Conservation (phyloP, 2,888 invertebrate genomes). For the Dugesia japonica region DNA sequence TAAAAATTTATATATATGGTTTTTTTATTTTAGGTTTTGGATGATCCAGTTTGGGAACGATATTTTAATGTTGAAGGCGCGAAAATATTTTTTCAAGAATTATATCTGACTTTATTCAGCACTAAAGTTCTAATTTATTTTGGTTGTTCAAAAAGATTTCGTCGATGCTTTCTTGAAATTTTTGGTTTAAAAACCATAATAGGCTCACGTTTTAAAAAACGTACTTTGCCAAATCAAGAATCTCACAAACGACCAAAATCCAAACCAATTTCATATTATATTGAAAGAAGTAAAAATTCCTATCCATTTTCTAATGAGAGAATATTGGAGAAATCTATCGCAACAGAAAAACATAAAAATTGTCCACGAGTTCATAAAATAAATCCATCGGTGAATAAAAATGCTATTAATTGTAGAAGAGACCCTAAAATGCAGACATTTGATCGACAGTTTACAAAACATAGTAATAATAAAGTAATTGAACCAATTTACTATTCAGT, state of each 20-base stretch:
- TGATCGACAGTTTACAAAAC: not conserved
- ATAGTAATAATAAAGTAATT: not conserved
- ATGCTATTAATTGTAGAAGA: not conserved
- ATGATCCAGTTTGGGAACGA: not conserved
- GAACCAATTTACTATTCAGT: slow-evolving; percentile 1
- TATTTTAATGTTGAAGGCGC: not conserved
- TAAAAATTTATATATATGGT: no score
- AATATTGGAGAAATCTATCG: not conserved
- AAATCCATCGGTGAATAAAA: not conserved
- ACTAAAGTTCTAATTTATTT: not conserved
- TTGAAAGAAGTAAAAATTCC: not conserved
- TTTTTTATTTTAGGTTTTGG: not conserved
- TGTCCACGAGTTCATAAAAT: not conserved
- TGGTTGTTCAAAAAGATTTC: not conserved
- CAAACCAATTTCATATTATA: not conserved
- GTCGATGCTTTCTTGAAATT: not conserved
- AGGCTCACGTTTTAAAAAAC: not conserved
- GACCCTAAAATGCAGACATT: not conserved
- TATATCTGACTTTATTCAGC: not conserved
- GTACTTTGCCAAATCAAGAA: not conserved
- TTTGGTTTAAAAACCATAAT: not conserved
- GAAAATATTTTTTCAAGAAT: not conserved
- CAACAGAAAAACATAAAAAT: not conserved
- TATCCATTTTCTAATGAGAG: no score
- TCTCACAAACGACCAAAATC: not conserved